A percentile compares a stretch with the other conserved stretches of the same genome.
Conservation (phyloP, 1,140 invertebrate genomes). For the Leptinotarsa texana region DNA sequence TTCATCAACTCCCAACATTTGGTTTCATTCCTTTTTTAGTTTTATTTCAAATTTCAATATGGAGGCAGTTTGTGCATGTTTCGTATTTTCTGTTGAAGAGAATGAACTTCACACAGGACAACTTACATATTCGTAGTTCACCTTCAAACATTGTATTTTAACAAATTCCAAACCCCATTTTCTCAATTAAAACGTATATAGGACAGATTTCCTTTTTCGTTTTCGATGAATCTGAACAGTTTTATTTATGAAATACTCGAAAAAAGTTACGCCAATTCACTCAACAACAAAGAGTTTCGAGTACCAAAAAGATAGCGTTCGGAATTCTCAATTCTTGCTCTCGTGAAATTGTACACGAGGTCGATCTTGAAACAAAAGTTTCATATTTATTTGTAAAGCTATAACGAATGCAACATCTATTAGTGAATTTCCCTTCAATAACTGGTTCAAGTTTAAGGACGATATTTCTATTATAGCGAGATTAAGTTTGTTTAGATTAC, state of each 20-base stretch:
- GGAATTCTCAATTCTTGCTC: constrained; percentile 4
- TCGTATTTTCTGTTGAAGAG: too few relatives aligned
- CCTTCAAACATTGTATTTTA: background rate
- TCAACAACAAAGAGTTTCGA: background rate
- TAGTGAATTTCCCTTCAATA: background rate
- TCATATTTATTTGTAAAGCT: background rate
- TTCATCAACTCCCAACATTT: too few relatives aligned
- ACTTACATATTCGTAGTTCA: too few relatives aligned
- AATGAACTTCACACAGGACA: too few relatives aligned
- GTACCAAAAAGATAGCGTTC: background rate
- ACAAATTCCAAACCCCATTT: background rate
- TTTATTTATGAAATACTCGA: background rate
- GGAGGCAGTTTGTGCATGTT: too few relatives aligned
- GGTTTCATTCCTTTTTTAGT: too few relatives aligned
- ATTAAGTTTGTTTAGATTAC: too few relatives aligned
- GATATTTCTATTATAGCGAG: too few relatives aligned
- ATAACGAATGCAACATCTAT: background rate
- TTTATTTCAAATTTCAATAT: too few relatives aligned
- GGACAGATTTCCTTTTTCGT: background rate
- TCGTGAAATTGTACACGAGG: background rate
- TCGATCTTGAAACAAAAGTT: constrained; percentile 5
- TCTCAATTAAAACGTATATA: background rate
- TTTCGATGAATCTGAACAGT: constrained; percentile 2
- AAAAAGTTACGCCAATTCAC: constrained; percentile 7
- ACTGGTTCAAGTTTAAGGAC: too few relatives aligned